A percentile compares a stretch with the other conserved stretches of the same genome.
These are phyloP conservation scores for Sinocyclocheilus maitianheensis DNA, from an alignment of 2,113 vertebrate genomes.

Conservation along the genomic window DNA sequence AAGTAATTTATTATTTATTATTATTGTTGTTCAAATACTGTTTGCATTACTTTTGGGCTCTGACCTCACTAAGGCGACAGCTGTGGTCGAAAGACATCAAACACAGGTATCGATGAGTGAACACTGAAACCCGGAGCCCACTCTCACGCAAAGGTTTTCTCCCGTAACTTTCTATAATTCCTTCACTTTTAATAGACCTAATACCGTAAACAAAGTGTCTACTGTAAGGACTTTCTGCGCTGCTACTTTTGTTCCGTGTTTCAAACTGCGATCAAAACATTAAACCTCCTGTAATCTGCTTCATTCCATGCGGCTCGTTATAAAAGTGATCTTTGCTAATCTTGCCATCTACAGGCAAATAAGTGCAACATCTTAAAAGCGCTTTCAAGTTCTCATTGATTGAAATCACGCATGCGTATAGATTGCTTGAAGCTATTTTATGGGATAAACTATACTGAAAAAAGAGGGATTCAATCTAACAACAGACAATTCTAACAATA, in stretches of 20 bases:
- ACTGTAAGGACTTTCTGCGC: neutral
- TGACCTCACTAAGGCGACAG: neutral
- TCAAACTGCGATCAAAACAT: too few species aligned
- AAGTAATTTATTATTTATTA: too few species aligned
- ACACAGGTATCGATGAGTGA: conserved; percentile 24
- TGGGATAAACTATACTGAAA: too few species aligned
- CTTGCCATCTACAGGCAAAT: neutral
- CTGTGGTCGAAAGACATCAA: conserved; percentile 26
- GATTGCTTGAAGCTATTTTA: too few species aligned
- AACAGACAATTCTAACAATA: too few species aligned
- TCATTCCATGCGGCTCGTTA: too few species aligned
- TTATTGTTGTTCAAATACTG: neutral
- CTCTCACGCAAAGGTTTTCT: conserved; percentile 10
- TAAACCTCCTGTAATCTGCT: neutral
- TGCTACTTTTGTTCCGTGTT: too few species aligned
- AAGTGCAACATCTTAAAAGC: neutral
- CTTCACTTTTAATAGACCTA: neutral
- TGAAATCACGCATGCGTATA: too few species aligned
- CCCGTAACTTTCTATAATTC: neutral
- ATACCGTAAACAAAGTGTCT: neutral
- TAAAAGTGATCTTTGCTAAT: neutral
- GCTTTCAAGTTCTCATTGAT: neutral
- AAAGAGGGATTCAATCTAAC: too few species aligned
- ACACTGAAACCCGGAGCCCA: neutral
- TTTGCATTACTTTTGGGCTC: neutral